Evolutionary conservation across 2,113 vertebrate species (phyloP).

Genomic region (Pogona vitticeps): DNA sequence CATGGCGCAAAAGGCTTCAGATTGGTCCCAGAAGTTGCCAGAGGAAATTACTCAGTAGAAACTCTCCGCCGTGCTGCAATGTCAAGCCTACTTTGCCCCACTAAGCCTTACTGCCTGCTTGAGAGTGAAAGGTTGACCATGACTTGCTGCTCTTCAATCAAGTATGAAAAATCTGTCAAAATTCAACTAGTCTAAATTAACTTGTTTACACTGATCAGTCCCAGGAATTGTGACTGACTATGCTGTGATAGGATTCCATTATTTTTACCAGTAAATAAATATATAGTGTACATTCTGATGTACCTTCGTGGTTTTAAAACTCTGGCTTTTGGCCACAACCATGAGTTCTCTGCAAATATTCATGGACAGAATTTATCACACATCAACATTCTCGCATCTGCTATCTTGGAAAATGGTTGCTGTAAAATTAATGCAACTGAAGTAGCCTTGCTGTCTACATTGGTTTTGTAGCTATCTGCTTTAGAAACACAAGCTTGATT

Average conservation of each 20-base stretch:
- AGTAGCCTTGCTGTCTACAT: neutral
- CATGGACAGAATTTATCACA: neutral
- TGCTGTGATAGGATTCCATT: neutral
- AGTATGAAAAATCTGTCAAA: too few relatives aligned
- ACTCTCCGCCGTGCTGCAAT: neutral
- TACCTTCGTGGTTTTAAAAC: neutral
- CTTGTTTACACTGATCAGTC: too few relatives aligned
- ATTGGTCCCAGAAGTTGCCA: neutral
- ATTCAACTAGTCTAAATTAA: too few relatives aligned
- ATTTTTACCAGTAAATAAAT: neutral
- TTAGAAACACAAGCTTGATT: neutral
- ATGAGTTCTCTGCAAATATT: too few relatives aligned
- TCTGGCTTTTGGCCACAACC: neutral
- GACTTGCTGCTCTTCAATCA: too few relatives aligned
- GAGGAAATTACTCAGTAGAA: neutral
- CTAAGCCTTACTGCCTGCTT: neutral
- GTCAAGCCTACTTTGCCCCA: neutral
- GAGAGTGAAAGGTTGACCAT: neutral
- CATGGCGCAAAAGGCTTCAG: neutral
- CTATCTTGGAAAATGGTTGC: neutral
- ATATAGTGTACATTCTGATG: neutral
- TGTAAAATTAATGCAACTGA: neutral
- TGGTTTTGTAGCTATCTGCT: too few relatives aligned
- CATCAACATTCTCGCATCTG: neutral
- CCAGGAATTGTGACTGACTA: neutral